Evolutionary conservation across 2,113 vertebrate species (phyloP), one percentile per base, ranked within the genome.

Genomic region (Promerops cafer): DNA sequence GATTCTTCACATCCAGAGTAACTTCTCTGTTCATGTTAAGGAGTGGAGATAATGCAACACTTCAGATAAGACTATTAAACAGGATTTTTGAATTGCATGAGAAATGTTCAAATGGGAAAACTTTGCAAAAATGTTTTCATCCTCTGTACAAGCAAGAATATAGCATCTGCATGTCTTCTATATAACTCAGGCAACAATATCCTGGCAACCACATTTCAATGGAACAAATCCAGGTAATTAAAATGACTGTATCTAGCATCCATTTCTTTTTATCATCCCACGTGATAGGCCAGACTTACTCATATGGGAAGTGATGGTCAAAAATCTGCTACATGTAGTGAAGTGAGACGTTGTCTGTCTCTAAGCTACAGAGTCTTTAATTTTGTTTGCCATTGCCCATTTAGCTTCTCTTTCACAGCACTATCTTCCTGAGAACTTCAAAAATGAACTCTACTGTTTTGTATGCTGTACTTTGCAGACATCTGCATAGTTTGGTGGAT

Each of bases 181-280:
- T 95, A 98, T 94, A 93, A 79, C 92, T 92, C 88, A 93, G 97
- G 98, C 98, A 99, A 98, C 98, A 98, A 99, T 98, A 98, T 98
- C 98, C 98, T 98, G 98, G 98, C 98, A 99, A 99, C 98, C 97
- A 92, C 93, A 96, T 93, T 97, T 96, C 96, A 97, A 24, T 87
- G 95, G 93, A 90, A 97, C 94, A 97, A 97, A 98, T 97, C 96
- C 53, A 69, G 91, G 95, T 94, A 96, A 93, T 96, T 97, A 96
- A 97, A 97, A 97, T 97, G 14, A 93, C 92, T 91, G 71, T 59
- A 95, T 93, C 89, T 87, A 91, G 59, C 85, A 97, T 83, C 74
- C 89, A 71, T 96, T 82, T 91, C 81, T 87, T 96, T 91, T 97
- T 95, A 94, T 93, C 82, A 97, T 97, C 84, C 80, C 88, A 96